Percentiles rank a stretch among this genome's conserved stretches.
phyloP scores from a whole-genome alignment of 2,797 vertebrate species.

The Enteromius treurensis region DNA sequence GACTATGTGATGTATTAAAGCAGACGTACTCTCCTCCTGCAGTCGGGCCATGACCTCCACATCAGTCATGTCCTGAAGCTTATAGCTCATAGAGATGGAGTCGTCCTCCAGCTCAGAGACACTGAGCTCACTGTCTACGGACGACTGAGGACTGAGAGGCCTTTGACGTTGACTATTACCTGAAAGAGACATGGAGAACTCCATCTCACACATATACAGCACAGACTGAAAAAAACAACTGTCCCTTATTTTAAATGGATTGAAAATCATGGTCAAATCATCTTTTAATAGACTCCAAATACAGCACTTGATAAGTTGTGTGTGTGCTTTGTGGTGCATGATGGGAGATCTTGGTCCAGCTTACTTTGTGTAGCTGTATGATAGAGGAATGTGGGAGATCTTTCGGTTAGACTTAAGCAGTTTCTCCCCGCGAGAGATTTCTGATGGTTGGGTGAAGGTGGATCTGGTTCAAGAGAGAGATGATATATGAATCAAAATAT shows the following conservation, averaged over 20 bases:
- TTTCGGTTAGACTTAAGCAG: constrained; percentile 71
- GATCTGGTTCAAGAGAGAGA: constrained; percentile 66
- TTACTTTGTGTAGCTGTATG: constrained; percentile 77
- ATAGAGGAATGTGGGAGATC: constrained; percentile 79
- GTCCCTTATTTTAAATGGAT: neutral
- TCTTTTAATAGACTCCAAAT: neutral
- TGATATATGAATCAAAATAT: constrained; percentile 35
- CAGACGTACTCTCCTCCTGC: constrained; percentile 96
- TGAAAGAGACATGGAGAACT: constrained; percentile 60
- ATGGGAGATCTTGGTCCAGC: constrained; percentile 55
- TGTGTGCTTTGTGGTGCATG: neutral
- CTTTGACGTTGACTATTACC: constrained; percentile 82
- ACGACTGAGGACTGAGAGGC: constrained; percentile 92
- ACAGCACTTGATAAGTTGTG: constrained; percentile 16
- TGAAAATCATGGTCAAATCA: neutral
- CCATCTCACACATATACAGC: neutral
- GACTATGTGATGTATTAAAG: neutral
- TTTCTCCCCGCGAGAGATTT: constrained; percentile 68
- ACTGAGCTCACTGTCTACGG: constrained; percentile 91
- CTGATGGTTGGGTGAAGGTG: constrained; percentile 67
- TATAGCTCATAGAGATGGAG: constrained; percentile 96
- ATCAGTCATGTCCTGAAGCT: constrained; percentile 96
- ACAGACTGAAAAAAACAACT: neutral
- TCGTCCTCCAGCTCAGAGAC: constrained; percentile 92
- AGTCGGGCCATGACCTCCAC: constrained; percentile 99